A percentile compares a stretch with the other conserved stretches of the same genome.
These are phyloP conservation scores for Bostrychus sinensis DNA, from an alignment of 2,113 vertebrate genomes.

Conservation along the genomic window DNA sequence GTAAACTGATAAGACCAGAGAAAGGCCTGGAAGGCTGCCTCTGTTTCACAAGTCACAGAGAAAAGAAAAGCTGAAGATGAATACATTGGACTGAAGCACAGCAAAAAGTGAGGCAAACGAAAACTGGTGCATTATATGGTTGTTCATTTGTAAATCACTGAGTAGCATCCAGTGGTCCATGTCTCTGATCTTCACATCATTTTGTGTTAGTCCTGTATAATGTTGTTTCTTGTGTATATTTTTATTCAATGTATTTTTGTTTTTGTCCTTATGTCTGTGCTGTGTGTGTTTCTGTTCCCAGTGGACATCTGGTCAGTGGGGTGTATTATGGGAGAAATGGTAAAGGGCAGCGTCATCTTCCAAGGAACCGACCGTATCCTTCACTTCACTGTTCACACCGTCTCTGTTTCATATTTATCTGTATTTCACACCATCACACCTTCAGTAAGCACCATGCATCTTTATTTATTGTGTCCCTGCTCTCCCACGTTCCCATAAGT, in stretches of 20 bases:
- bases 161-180: not conserved
- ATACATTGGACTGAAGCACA: slow-evolving; percentile 6
- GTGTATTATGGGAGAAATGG: slow-evolving; percentile 99
- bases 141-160: slow-evolving; percentile 9
- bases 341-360: slow-evolving; percentile 98
- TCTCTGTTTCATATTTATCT: slow-evolving; percentile 16
- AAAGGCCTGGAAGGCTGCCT: slow-evolving; percentile 52
- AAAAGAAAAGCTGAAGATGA: slow-evolving; percentile 47
- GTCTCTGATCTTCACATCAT: slow-evolving; percentile 5
- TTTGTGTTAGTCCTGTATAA: slow-evolving; percentile 9
- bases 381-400: slow-evolving; percentile 81
- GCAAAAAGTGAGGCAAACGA: slow-evolving; percentile 12
- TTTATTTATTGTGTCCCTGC: not conserved
- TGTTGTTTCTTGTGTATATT: slow-evolving; percentile 4
- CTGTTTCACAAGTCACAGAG: slow-evolving; percentile 24
- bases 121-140: slow-evolving; percentile 13
- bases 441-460: slow-evolving; percentile 3
- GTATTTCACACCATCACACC: slow-evolving; percentile 24
- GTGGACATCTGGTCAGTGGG: slow-evolving; percentile 99
- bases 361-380: slow-evolving; percentile 99
- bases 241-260: slow-evolving; percentile 27
- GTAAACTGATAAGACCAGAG: slow-evolving; percentile 68
- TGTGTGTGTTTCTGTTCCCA: slow-evolving; percentile 83
- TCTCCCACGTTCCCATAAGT: not conserved
- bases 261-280: slow-evolving; percentile 27